These are phyloP conservation scores for Tenthredo distinguenda DNA, from an alignment of 2,888 invertebrate genomes.

Conservation along the genomic window DNA sequence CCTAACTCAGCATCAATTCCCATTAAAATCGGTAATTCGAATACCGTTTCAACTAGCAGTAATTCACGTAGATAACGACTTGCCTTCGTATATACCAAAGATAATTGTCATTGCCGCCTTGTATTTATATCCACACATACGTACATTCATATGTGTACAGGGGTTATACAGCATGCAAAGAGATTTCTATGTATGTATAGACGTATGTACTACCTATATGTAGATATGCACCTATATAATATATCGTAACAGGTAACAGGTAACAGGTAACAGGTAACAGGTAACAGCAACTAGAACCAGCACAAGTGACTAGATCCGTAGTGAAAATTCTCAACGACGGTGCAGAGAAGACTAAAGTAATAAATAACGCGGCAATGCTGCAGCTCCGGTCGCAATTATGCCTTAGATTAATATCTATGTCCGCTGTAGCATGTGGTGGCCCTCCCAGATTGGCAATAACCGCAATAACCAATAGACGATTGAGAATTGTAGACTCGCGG, in stretches of 20 bases:
- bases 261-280: slow-evolving; percentile 17
- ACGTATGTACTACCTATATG: neutral
- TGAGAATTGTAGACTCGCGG: neutral
- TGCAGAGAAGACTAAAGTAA: slow-evolving; percentile 8
- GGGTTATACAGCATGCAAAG: neutral
- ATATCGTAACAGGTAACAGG: slow-evolving; percentile 25
- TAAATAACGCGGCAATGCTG: slow-evolving; percentile 40
- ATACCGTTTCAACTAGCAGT: slow-evolving; percentile 43
- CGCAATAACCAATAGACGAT: slow-evolving; percentile 38
- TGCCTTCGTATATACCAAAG: slow-evolving; percentile 23
- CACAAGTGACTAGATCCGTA: slow-evolving; percentile 22
- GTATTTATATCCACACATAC: neutral
- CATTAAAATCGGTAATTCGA: slow-evolving; percentile 44
- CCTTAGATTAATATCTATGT: slow-evolving; percentile 62
- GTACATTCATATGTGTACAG: neutral
- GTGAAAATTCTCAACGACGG: slow-evolving; percentile 27
- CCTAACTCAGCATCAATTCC: slow-evolving; percentile 13
- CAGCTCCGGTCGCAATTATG: slow-evolving; percentile 57
- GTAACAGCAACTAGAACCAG: slow-evolving; percentile 18
- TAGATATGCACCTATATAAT: neutral
- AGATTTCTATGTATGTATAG: neutral
- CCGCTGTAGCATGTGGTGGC: slow-evolving; percentile 51
- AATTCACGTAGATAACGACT: slow-evolving; percentile 48
- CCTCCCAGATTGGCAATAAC: slow-evolving; percentile 56
- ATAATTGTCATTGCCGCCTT: slow-evolving; percentile 38